phyloP scores from a whole-genome alignment of 2,888 invertebrate species.

The Acleris literana region DNA sequence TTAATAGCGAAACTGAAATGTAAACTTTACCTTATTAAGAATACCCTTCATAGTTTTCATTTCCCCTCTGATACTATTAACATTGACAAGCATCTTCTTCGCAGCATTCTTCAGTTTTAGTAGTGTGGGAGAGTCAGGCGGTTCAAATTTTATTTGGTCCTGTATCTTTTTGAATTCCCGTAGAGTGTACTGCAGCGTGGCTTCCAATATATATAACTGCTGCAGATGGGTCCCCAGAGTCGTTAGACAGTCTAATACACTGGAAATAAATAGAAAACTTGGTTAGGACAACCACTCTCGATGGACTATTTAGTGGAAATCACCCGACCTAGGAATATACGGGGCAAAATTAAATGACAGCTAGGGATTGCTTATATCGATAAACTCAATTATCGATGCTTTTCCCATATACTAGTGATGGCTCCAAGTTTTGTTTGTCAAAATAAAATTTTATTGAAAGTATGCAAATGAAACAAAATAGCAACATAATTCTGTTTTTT shows the following conservation, averaged over 20 bases:
- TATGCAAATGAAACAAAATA: no score
- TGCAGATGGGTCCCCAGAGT: conserved; percentile 81
- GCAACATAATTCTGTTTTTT: no score
- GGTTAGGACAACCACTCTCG: no score
- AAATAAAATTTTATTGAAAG: no score
- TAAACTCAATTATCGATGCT: no score
- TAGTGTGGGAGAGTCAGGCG: conserved; percentile 61
- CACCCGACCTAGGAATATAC: no score
- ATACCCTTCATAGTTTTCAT: conserved; percentile 57
- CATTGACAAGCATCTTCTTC: conserved; percentile 56
- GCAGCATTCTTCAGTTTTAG: conserved; percentile 52
- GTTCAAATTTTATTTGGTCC: conserved; percentile 64
- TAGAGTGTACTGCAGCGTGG: conserved; percentile 80
- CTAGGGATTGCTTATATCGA: no score
- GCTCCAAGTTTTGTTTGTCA: no score
- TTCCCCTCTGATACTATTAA: conserved; percentile 60
- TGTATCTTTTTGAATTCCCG: conserved; percentile 64
- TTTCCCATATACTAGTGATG: no score
- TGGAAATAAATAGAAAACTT: conserved; percentile 11
- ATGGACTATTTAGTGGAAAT: no score
- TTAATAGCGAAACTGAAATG: background rate
- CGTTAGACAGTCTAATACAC: conserved; percentile 80
- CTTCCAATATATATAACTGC: conserved; percentile 83
- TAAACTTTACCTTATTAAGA: conserved; percentile 58
- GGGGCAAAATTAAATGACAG: no score